These are phyloP conservation scores for Thamnophis elegans DNA, from an alignment of 2,797 vertebrate species.

Conservation along the genomic window DNA sequence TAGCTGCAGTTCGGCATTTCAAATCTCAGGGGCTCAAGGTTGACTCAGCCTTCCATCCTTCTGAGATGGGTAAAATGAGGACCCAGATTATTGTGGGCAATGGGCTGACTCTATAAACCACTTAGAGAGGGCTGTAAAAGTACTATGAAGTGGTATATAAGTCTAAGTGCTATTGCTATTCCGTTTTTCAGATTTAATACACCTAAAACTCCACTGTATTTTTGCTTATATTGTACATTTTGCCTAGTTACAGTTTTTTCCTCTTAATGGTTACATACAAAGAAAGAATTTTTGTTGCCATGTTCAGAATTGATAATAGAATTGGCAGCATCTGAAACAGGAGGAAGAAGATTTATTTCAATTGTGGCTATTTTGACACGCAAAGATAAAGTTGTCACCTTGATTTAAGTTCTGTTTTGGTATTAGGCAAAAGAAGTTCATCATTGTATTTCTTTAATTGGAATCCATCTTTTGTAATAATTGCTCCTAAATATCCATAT, in stretches of 20 bases:
- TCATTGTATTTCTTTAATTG: neutral
- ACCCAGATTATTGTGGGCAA: too few species aligned
- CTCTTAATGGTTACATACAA: neutral
- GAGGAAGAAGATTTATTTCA: neutral
- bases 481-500: neutral
- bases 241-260: neutral
- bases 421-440: neutral
- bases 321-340: neutral
- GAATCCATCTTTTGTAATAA: neutral
- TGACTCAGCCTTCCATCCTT: too few species aligned
- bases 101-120: too few species aligned
- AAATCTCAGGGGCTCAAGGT: too few species aligned
- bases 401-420: neutral
- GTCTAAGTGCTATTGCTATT: neutral
- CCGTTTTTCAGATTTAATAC: neutral
- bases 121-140: too few species aligned
- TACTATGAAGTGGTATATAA: too few species aligned
- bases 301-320: neutral
- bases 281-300: neutral
- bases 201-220: neutral
- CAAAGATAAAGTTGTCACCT: neutral
- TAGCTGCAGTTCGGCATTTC: too few species aligned
- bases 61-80: too few species aligned
- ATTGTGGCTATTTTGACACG: neutral
- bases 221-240: neutral